These are phyloP conservation scores for Phylloscopus trochilus DNA, from an alignment of 2,113 vertebrate species.

Conservation along the genomic window DNA sequence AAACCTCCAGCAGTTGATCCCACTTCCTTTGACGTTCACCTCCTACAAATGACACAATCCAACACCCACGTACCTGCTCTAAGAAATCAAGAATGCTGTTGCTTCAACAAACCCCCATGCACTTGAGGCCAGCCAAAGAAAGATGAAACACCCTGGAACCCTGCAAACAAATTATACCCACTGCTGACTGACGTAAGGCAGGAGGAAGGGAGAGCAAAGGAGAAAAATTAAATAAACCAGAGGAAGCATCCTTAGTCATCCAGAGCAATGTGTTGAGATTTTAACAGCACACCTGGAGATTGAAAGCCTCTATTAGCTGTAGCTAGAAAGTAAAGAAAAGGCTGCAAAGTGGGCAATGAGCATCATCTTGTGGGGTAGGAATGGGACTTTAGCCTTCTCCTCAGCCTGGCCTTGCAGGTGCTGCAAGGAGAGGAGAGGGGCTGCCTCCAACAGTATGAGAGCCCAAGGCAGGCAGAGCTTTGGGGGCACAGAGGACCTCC, in stretches of 20 bases:
- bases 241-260: constrained; percentile 19
- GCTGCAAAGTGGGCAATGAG: neutral
- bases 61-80: constrained; percentile 6
- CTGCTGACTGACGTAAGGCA: neutral
- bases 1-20: constrained; percentile 28
- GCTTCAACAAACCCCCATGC: neutral
- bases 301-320: neutral
- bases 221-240: neutral
- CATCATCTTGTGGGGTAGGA: neutral
- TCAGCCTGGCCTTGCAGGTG: neutral
- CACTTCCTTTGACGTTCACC: constrained; percentile 52
- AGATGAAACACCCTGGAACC: neutral
- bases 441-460: accelerated
- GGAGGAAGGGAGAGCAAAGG: neutral
- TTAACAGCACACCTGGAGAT: neutral
- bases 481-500: neutral
- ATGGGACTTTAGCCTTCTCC: accelerated
- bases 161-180: neutral
- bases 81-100: neutral
- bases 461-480: neutral
- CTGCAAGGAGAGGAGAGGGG: neutral
- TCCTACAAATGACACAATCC: constrained; percentile 56
- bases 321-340: neutral
- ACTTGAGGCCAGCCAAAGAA: neutral
- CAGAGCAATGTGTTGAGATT: neutral